Evolutionary conservation across 2,797 vertebrate genomes (phyloP), one percentile per base, ranked within the genome.

Genomic region (Pyrocephalus nanus): DNA sequence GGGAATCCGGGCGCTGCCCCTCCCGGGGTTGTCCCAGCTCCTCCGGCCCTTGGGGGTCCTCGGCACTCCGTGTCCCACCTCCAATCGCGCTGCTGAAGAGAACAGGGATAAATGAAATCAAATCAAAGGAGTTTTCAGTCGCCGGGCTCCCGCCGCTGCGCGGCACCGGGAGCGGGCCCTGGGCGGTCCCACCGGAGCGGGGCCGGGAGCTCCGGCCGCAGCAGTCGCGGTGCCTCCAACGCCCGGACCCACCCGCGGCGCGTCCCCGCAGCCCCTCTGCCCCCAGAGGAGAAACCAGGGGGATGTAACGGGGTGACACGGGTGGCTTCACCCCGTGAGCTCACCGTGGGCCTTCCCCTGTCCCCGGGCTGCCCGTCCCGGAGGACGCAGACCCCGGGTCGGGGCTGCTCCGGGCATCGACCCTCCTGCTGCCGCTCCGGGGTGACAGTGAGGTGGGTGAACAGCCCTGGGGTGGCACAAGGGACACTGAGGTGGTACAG

Each of bases 401-500:
- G 25, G 32, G 69, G 43, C 25, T 29, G 53, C 42, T 9, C 23
- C 38, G 58, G 34, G 23, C 34, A 57, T 17, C 7, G 9, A 17
- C 43, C 64, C 16, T n/a, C 16, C 64, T 18, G 43, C 64, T 19
- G 32, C 43, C 16, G 15, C 11, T 4, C 22, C 4, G 9, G 11
- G 30, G 23, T 1, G 6, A 19, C 23, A 36, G 53, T 0, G 57
- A 6, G 2, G 11, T 12, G 9, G 84, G 12, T 4, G 14, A 32
- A 10, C 58, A 54, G 75, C 32, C 6, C 29, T 0, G 30, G 32
- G 29, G 40, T 30, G 47, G 27, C 57, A 43, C 26, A 4, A 14
- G 8, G 47, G 54, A n/a, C n/a, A 45, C 5, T 4, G 9, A 0
- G 5, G n/a, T 7, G n/a, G 38, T 61, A 30, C 61, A 21, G 27